These are phyloP conservation scores for Sipha flava DNA, from an alignment of 1,140 invertebrate species.

Conservation along the genomic window DNA sequence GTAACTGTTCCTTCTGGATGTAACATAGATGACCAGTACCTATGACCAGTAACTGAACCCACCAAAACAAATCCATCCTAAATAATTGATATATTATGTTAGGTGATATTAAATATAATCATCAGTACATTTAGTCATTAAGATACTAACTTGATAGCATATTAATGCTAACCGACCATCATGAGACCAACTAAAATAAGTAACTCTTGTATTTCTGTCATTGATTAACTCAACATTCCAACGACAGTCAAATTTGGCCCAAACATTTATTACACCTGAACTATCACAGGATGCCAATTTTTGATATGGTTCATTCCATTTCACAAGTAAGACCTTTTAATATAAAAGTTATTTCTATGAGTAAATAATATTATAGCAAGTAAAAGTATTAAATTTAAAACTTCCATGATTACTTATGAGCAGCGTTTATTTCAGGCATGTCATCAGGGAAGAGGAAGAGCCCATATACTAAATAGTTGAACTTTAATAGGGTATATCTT, in stretches of 20 bases:
- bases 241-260: conserved; percentile 97
- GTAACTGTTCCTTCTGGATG: conserved; percentile 88
- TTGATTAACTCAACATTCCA: conserved; percentile 99
- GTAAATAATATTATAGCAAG: neutral
- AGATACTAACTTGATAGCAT: conserved; percentile 73
- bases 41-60: conserved; percentile 89
- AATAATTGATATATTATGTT: conserved; percentile 26
- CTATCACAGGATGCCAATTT: conserved; percentile 96
- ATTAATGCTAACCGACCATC: conserved; percentile 97
- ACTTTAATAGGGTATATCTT: too few relatives aligned
- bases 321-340: conserved; percentile 33
- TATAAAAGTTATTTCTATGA: neutral
- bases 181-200: conserved; percentile 96
- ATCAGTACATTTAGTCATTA: neutral
- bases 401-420: conserved; percentile 10
- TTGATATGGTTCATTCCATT: conserved; percentile 61
- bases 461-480: too few relatives aligned
- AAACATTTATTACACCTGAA: conserved; percentile 96
- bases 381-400: neutral
- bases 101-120: neutral
- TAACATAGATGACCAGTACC: conserved; percentile 97
- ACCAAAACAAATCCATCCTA: conserved; percentile 92
- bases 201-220: conserved; percentile 90
- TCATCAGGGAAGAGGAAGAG: too few relatives aligned
- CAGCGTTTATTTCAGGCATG: too few relatives aligned